Conservation (phyloP, 2,888 invertebrate genomes). For the Diaphora mendica region DNA sequence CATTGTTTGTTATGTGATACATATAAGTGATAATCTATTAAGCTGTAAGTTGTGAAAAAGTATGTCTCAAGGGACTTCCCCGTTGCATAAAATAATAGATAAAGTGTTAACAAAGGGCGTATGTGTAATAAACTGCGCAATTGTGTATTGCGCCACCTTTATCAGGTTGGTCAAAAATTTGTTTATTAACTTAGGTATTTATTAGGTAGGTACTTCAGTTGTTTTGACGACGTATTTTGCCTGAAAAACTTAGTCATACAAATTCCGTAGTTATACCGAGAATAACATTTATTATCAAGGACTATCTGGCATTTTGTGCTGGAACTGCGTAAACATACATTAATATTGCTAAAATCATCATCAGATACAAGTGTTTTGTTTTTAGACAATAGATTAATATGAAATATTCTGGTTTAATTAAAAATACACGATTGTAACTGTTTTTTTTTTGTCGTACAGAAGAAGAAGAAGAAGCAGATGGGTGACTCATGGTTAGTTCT, state of each 20-base stretch:
- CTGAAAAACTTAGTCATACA: conserved; percentile 39
- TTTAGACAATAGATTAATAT: neutral
- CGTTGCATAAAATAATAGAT: neutral
- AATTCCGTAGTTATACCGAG: conserved; percentile 29
- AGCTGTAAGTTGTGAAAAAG: neutral
- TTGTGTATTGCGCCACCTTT: conserved; percentile 26
- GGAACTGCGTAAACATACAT: neutral
- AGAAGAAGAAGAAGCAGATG: too few species aligned
- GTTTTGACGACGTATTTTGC: conserved; percentile 29
- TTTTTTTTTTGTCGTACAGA: too few species aligned
- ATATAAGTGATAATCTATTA: neutral
- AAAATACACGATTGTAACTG: too few species aligned
- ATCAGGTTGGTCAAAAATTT: conserved; percentile 37
- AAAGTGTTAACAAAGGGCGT: conserved; percentile 7
- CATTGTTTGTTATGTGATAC: neutral
- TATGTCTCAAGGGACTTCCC: conserved; percentile 9
- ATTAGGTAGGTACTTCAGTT: conserved; percentile 12
- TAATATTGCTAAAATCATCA: neutral
- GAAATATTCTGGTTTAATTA: too few species aligned
- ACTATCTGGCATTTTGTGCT: conserved; percentile 1
- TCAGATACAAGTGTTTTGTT: neutral
- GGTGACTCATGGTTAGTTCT: too few species aligned
- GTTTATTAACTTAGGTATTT: conserved; percentile 35
- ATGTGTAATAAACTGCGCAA: conserved; percentile 18
- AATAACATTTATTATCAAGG: conserved; percentile 27